Evolutionary conservation across 2,888 invertebrate species (phyloP).

Genomic region (Chrysolina haemoptera): DNA sequence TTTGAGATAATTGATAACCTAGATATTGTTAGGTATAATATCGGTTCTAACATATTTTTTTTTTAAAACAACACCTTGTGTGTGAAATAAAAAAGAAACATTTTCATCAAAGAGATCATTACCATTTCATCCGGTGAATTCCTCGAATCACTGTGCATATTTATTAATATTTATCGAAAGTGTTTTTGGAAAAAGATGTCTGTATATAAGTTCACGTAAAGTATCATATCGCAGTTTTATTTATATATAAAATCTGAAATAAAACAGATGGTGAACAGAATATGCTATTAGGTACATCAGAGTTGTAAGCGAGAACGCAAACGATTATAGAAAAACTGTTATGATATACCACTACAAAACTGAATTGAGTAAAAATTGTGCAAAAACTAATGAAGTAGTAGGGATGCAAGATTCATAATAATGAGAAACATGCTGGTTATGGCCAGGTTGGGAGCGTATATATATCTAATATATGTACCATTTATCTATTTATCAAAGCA

Average conservation of each 20-base stretch:
- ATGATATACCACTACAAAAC: too few relatives aligned
- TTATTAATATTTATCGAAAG: slow-evolving; percentile 14
- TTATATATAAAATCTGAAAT: slow-evolving; percentile 20
- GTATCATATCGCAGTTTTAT: slow-evolving; percentile 21
- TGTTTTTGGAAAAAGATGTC: slow-evolving; percentile 11
- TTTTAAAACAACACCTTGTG: too few relatives aligned
- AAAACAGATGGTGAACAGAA: slow-evolving; percentile 11
- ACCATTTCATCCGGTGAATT: background rate
- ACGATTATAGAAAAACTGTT: background rate
- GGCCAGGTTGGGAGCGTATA: too few relatives aligned
- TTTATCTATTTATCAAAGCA: too few relatives aligned
- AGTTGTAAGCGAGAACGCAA: background rate
- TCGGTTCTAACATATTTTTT: too few relatives aligned
- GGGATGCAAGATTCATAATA: too few relatives aligned
- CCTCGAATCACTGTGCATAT: background rate
- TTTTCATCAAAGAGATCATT: background rate
- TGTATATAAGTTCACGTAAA: slow-evolving; percentile 4
- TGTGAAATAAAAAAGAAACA: too few relatives aligned
- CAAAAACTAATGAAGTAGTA: background rate
- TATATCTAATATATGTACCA: too few relatives aligned
- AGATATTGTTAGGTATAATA: too few relatives aligned
- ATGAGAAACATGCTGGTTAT: too few relatives aligned
- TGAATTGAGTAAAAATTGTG: too few relatives aligned
- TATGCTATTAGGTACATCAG: slow-evolving; percentile 15
- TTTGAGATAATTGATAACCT: too few relatives aligned